A percentile compares a stretch with the other conserved stretches of the same genome.
Conservation (phyloP, 2,113 vertebrate species). For the Hippopotamus amphibius region DNA sequence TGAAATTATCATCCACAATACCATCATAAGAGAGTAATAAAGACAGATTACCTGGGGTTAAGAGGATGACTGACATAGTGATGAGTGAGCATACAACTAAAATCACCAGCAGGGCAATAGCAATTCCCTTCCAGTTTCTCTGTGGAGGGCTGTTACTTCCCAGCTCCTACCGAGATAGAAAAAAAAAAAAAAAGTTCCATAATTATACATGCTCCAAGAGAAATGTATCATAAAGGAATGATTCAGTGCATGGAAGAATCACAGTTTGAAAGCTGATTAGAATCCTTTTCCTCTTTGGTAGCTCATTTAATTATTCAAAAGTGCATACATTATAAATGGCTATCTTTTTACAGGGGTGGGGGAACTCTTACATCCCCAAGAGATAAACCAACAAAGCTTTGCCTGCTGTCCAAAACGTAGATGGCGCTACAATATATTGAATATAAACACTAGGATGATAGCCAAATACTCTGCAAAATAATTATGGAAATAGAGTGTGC, state of each 20-base stretch:
- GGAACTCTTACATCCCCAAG: slow-evolving; percentile 48
- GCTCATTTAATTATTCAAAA: slow-evolving; percentile 72
- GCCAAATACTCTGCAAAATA: slow-evolving; percentile 21
- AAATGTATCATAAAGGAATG: slow-evolving; percentile 73
- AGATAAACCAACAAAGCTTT: slow-evolving; percentile 44
- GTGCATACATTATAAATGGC: slow-evolving; percentile 61
- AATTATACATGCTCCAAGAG: slow-evolving; percentile 79
- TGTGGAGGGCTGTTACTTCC: slow-evolving; percentile 95
- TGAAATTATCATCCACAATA: slow-evolving; percentile 67
- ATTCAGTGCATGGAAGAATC: slow-evolving; percentile 67
- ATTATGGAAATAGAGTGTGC: slow-evolving; percentile 71
- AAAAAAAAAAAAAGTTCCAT: slow-evolving; percentile 82
- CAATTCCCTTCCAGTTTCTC: slow-evolving; percentile 99
- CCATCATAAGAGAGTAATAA: slow-evolving; percentile 68
- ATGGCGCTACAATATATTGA: slow-evolving; percentile 61
- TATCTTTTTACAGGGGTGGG: neutral
- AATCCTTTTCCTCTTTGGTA: slow-evolving; percentile 63
- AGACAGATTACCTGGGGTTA: slow-evolving; percentile 94
- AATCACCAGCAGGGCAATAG: slow-evolving; percentile 98
- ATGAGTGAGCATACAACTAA: slow-evolving; percentile 98
- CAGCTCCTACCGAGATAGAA: slow-evolving; percentile 93
- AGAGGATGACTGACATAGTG: slow-evolving; percentile 98
- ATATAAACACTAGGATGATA: slow-evolving; percentile 70
- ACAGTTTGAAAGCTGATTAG: slow-evolving; percentile 65
- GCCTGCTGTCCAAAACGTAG: slow-evolving; percentile 68